Base-by-base conservation (phyloP, 2,797 vertebrate species). In the Urophycis tenuis region DNA sequence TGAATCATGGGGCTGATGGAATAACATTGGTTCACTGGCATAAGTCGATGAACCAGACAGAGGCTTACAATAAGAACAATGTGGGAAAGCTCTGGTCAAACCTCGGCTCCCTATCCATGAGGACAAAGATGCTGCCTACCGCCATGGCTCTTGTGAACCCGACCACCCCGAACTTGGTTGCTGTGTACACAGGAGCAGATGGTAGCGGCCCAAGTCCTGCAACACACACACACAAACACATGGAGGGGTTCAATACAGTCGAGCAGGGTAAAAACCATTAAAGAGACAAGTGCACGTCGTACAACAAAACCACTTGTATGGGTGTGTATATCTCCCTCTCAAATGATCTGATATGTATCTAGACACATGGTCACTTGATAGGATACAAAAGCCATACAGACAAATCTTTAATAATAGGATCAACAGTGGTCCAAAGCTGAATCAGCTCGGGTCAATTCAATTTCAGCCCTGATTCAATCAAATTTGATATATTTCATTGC, bases 71-170 rank as follows among this genome's bases (percentile, higher is more conserved):
- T 49, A 64, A 3, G 3, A 41, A 12, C 1, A 41, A 39, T 39
- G 36, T 39, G 7, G 10, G 45, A 53, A 22, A 22, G 19, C 45
- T 19, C 45, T 53, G 45, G 45, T 53, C 45, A 22, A 64, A 70
- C 10, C 14, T 41, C 1, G 36, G 34, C 34, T 69, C 22, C 60
- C 32, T 9, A 33, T n/a, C 25, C 5, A 5, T 34, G 29, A 49
- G 36, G 25, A 36, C 17, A 74, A 67, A 64, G 30, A 34, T 29
- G 35, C 1, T 71, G 4, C 90, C 80, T 86, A 94, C 93, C 11
- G 91, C 90, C 82, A 92, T 80, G 5, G 92, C 90, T 72, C 92
- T 85, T 7, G 89, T 92, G 85, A 94, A 94, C 72, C 93, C 92
- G 0, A 93, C 69, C 75, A 94, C 90, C 2, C 88, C 93, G 0